Evolutionary conservation across 1,140 invertebrate genomes (phyloP).

Genomic region (Dendrolimus punctatus): DNA sequence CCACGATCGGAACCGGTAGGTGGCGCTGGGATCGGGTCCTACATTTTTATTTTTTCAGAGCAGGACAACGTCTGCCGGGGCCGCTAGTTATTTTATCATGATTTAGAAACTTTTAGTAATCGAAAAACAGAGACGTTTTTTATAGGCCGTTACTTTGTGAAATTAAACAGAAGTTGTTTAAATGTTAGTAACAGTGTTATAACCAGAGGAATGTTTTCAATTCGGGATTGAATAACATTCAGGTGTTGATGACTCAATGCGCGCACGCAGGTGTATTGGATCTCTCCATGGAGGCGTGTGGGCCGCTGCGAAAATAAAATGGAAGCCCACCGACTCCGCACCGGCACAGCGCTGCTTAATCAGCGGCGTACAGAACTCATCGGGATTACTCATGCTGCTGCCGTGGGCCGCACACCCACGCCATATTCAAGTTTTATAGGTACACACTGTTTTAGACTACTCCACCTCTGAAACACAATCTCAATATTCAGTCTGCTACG

Average conservation of each 20-base stretch:
- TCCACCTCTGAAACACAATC: conserved; percentile 24
- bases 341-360: conserved; percentile 39
- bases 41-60: no score
- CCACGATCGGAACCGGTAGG: no score
- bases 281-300: conserved; percentile 41
- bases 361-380: conserved; percentile 20
- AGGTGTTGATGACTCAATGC: conserved; percentile 49
- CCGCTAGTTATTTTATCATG: no score
- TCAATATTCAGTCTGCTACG: conserved; percentile 12
- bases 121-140: no score
- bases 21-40: no score
- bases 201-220: conserved; percentile 29
- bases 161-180: conserved; percentile 3
- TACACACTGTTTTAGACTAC: conserved; percentile 37
- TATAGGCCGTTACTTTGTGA: not conserved
- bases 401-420: conserved; percentile 47
- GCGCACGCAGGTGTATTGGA: conserved; percentile 56
- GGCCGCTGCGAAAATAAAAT: conserved; percentile 56
- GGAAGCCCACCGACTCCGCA: conserved; percentile 26
- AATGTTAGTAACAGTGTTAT: conserved; percentile 1
- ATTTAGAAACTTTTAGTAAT: no score
- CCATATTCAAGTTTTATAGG: conserved; percentile 53
- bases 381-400: conserved; percentile 50
- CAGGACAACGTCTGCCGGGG: no score
- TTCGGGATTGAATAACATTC: conserved; percentile 52